Base-by-base conservation (phyloP, 1,140 invertebrate genomes). In the Drosophila truncata region DNA sequence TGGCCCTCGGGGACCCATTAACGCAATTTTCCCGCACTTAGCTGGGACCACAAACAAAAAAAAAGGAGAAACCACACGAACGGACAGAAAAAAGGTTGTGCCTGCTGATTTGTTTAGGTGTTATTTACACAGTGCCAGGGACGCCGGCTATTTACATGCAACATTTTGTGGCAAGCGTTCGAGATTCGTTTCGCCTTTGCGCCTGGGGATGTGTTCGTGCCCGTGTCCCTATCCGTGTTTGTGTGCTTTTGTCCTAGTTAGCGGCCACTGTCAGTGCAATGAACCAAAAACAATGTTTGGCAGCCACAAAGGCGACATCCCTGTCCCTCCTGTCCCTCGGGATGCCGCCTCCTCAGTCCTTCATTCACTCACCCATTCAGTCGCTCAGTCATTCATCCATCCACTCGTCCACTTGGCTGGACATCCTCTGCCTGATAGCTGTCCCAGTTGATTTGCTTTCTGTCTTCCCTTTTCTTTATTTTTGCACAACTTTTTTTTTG, bases 231-330 rank as follows among this genome's bases (percentile, higher is more conserved):
- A 31, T 52, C 29, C 35, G 64, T 66, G 50, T 52, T 61, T 42
- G 67, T 74, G 50, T 69, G 16, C 41, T 70, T 70, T 63, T 85
- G 85, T 55, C 85, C 85, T 72, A 90, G 75, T 85, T 88, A 71
- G 83, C 23, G 82, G 78, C 75, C 47, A 82, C 44, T 58, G 63
- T 31, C 76, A 87, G 83, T 86, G 71, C 83, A 86, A 76, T 86
- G 83, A 86, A 86, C 83, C 76, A 87, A 80, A 86, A 79, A 86
- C 62, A 84, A 78, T 74, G 69, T 67, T 72, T 57, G 58, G 82
- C 59, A 74, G 42, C 66, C 29, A 72, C 69, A 72, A 72, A 64
- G 60, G 35, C 55, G 71, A 59, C 71, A 76, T 47, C 29, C 52
- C 42, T 27, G 70, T n/a, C n/a, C n/a, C n/a, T 58, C n/a, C 18